Percentiles rank a stretch among this genome's conserved stretches.
phyloP scores from a whole-genome alignment of 2,113 vertebrate genomes.

The Phalacrocorax pelagicus region DNA sequence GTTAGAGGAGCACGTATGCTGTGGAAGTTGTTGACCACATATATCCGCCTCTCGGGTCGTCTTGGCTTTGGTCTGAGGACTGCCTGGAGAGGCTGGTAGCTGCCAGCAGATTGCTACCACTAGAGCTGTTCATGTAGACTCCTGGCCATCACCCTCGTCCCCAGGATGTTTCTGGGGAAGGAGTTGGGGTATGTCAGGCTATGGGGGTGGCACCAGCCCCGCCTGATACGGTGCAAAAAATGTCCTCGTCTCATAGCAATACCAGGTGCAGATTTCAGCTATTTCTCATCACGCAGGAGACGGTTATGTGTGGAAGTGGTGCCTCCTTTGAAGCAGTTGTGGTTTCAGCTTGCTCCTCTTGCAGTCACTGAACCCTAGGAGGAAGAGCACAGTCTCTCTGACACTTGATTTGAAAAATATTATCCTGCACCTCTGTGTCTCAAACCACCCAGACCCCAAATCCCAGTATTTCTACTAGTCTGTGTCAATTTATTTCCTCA shows the following conservation, averaged over 20 bases:
- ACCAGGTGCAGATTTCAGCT: neutral
- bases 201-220: neutral
- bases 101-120: neutral
- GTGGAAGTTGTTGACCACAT: fast-evolving
- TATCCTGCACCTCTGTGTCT: neutral
- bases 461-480: neutral
- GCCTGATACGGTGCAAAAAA: neutral
- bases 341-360: neutral
- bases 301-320: neutral
- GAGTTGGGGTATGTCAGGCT: neutral
- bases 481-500: neutral
- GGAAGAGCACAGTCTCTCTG: neutral
- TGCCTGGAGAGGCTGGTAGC: neutral
- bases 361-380: neutral
- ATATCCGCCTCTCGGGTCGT: neutral
- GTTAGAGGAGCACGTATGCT: neutral
- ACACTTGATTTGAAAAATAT: neutral
- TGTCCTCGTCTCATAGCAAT: neutral
- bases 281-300: neutral
- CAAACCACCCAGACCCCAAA: neutral
- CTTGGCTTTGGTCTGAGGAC: neutral
- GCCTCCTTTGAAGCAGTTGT: neutral
- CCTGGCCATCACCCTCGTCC: neutral
- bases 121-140: neutral
- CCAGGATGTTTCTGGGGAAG: neutral